A percentile compares a stretch with the other conserved stretches of the same genome.
phyloP scores from a whole-genome alignment of 2,113 vertebrate species.

The Zeus faber region DNA sequence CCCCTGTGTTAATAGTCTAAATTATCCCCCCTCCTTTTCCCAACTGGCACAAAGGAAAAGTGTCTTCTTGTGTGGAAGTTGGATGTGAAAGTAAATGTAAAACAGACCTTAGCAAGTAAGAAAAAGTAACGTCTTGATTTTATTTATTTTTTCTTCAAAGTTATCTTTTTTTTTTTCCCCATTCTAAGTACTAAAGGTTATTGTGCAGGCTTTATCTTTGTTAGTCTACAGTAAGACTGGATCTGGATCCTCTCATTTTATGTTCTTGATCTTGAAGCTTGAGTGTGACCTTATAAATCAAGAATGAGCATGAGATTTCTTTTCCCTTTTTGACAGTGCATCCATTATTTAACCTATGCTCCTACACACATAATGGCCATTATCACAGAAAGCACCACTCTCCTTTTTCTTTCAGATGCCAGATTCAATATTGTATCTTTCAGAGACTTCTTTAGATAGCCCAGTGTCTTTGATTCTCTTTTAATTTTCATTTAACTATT shows the following conservation, averaged over 20 bases:
- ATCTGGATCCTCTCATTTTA: constrained; percentile 9
- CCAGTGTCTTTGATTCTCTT: neutral
- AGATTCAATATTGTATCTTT: constrained; percentile 7
- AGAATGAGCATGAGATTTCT: constrained; percentile 33
- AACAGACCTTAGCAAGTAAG: too few species aligned
- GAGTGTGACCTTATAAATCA: too few species aligned
- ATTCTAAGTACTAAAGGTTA: too few species aligned
- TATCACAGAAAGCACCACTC: constrained; percentile 13
- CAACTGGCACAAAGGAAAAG: neutral
- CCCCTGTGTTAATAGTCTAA: neutral
- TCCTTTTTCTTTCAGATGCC: constrained; percentile 15
- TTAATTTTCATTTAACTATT: neutral
- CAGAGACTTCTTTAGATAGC: neutral
- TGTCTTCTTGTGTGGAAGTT: constrained; percentile 19
- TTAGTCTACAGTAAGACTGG: constrained; percentile 17
- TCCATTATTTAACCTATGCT: constrained; percentile 47
- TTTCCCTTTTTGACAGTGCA: constrained; percentile 33
- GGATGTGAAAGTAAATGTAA: constrained; percentile 5
- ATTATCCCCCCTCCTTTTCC: neutral
- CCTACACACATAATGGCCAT: constrained; percentile 44
- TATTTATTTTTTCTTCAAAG: too few species aligned
- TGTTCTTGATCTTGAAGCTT: constrained; percentile 21
- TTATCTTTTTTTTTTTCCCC: too few species aligned
- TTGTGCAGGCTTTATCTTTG: neutral
- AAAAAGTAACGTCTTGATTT: too few species aligned